Evolutionary conservation across 2,113 vertebrate genomes (phyloP).

Genomic region (Reinhardtius hippoglossoides): DNA sequence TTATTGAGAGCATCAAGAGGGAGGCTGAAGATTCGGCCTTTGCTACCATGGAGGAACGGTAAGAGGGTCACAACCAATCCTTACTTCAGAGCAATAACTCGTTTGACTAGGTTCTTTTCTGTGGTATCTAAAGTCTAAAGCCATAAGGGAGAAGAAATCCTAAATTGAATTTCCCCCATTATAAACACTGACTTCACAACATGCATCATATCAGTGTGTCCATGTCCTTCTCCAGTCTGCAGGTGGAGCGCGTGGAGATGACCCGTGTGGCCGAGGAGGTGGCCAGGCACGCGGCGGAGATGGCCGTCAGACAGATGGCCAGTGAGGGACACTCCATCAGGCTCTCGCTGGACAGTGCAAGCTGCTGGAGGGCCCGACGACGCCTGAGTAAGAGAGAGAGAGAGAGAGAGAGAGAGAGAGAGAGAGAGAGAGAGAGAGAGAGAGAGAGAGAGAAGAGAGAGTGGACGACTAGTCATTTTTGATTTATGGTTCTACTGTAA

Average conservation of each 20-base stretch:
- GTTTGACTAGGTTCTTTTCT: too few relatives aligned
- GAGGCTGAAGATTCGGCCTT: constrained; percentile 76
- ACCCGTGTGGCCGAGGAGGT: constrained; percentile 79
- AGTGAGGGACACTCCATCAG: constrained; percentile 69
- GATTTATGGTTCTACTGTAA: too few relatives aligned
- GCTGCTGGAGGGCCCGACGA: constrained; percentile 70
- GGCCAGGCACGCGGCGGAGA: constrained; percentile 77
- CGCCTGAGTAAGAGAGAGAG: constrained; percentile 51
- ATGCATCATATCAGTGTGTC: background rate
- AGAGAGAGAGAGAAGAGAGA: too few relatives aligned
- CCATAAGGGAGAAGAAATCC: too few relatives aligned
- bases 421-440: too few relatives aligned
- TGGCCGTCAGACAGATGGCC: constrained; percentile 77
- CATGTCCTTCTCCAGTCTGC: constrained; percentile 56
- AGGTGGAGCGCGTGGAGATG: constrained; percentile 73
- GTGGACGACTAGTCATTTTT: too few relatives aligned
- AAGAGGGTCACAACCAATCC: constrained; percentile 6
- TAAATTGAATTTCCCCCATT: too few relatives aligned
- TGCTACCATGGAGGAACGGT: constrained; percentile 83
- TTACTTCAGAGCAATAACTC: too few relatives aligned
- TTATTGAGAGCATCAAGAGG: constrained; percentile 79
- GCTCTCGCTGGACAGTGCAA: constrained; percentile 74
- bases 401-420: too few relatives aligned
- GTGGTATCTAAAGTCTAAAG: too few relatives aligned
- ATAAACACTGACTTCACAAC: background rate